Evolutionary conservation across 2,113 vertebrate species (phyloP).

Genomic region (Rhizomys pruinosus): DNA sequence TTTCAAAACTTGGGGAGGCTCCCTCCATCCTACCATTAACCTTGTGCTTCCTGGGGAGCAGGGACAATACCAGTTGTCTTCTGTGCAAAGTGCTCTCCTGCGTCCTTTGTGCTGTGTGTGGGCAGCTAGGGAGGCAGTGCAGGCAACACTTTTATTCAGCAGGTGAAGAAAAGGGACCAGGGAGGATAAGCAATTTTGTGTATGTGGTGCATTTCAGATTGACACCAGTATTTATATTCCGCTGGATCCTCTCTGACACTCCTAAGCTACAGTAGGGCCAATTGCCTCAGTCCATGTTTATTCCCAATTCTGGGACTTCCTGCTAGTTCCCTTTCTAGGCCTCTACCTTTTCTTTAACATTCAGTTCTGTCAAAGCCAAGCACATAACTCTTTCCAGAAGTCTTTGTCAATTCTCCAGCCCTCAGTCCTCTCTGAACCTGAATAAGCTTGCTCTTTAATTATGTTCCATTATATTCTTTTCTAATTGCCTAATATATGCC

Average conservation of each 20-base stretch:
- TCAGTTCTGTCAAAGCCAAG: background rate
- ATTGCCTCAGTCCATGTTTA: rapidly evolving
- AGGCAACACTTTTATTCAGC: background rate
- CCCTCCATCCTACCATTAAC: background rate
- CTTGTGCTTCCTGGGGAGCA: rapidly evolving
- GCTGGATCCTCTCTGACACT: background rate
- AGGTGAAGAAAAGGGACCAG: background rate
- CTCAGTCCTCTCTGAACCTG: constrained; percentile 16
- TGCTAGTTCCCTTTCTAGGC: background rate
- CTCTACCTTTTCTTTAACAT: background rate
- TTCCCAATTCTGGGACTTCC: background rate
- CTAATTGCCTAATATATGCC: background rate
- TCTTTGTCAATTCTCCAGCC: background rate
- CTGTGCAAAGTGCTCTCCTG: background rate
- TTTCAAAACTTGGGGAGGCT: background rate
- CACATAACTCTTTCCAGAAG: background rate
- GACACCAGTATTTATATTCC: background rate
- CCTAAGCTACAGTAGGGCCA: background rate
- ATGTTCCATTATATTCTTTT: background rate
- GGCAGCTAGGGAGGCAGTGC: background rate
- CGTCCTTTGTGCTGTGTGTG: background rate
- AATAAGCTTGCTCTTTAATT: constrained; percentile 40
- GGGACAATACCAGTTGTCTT: rapidly evolving
- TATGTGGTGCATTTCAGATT: background rate
- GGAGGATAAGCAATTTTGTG: background rate